Evolutionary conservation across 2,797 vertebrate genomes (phyloP).

Genomic region (Cyclopterus lumpus): DNA sequence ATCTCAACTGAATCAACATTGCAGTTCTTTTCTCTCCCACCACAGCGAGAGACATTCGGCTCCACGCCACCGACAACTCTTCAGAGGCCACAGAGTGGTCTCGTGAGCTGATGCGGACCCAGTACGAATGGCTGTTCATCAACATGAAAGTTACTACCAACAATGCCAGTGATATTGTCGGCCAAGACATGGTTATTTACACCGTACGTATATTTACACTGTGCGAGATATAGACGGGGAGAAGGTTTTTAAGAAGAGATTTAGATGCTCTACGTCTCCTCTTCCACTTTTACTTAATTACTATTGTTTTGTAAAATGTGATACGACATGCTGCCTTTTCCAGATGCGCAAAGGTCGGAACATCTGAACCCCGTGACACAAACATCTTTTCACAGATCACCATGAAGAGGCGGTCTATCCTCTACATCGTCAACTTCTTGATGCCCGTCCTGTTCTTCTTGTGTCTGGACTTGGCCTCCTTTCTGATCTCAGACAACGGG

Average conservation of each 20-base stretch:
- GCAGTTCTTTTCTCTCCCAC: background rate
- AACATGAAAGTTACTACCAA: slow-evolving; percentile 54
- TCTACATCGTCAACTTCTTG: slow-evolving; percentile 71
- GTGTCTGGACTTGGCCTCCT: slow-evolving; percentile 82
- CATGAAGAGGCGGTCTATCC: slow-evolving; percentile 58
- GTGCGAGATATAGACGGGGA: background rate
- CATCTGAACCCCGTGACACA: background rate
- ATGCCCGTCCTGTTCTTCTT: slow-evolving; percentile 76
- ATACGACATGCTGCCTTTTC: background rate
- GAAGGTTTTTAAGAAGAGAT: background rate
- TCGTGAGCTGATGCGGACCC: slow-evolving; percentile 61
- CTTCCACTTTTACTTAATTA: too few relatives aligned
- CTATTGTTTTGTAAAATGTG: too few relatives aligned
- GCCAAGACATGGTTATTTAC: slow-evolving; percentile 66
- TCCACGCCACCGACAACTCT: slow-evolving; percentile 53
- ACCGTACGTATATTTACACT: slow-evolving; percentile 54
- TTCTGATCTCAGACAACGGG: slow-evolving; percentile 75
- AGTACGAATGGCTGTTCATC: slow-evolving; percentile 79
- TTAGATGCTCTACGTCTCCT: too few relatives aligned
- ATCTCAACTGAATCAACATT: background rate
- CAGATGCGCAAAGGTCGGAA: background rate
- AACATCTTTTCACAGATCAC: slow-evolving; percentile 49
- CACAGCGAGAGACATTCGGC: slow-evolving; percentile 51
- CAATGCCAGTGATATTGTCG: slow-evolving; percentile 19
- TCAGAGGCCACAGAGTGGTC: slow-evolving; percentile 59